phyloP scores from a whole-genome alignment of 1,140 invertebrate species.

The Chlorops oryzae region DNA sequence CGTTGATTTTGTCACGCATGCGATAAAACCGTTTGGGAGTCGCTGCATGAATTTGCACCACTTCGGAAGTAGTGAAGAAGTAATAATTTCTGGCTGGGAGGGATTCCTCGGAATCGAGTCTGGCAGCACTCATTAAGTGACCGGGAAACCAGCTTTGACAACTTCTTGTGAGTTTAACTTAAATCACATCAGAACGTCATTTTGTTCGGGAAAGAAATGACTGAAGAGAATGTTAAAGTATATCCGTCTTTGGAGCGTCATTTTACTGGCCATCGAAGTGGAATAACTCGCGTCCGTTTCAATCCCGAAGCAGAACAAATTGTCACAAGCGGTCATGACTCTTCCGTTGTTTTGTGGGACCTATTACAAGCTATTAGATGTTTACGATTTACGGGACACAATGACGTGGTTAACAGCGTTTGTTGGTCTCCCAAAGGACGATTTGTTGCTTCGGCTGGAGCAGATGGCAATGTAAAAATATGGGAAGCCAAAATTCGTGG shows the following conservation, averaged over 20 bases:
- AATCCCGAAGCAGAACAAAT: slow-evolving; percentile 69
- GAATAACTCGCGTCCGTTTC: slow-evolving; percentile 69
- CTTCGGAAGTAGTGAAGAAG: too few species aligned
- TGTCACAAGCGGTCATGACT: slow-evolving; percentile 68
- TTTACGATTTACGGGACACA: slow-evolving; percentile 61
- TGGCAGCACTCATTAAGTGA: too few species aligned
- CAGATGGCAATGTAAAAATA: slow-evolving; percentile 74
- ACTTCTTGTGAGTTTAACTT: too few species aligned
- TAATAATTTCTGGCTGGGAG: too few species aligned
- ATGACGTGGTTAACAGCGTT: slow-evolving; percentile 59
- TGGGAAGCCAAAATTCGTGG: slow-evolving; percentile 80
- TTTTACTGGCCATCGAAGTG: slow-evolving; percentile 71
- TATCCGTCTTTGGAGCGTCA: slow-evolving; percentile 69
- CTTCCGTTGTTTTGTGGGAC: slow-evolving; percentile 74
- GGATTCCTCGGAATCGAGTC: too few species aligned
- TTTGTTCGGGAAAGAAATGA: too few species aligned
- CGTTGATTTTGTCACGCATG: too few species aligned
- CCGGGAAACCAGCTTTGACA: too few species aligned
- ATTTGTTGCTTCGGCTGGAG: slow-evolving; percentile 73
- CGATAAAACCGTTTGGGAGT: too few species aligned
- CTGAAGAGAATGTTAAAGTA: too few species aligned
- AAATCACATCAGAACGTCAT: too few species aligned
- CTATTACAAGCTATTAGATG: slow-evolving; percentile 57
- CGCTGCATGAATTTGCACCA: too few species aligned
- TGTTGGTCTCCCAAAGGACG: slow-evolving; percentile 74